Conservation (phyloP, 2,888 invertebrate genomes). For the Diplazon laetatorius region DNA sequence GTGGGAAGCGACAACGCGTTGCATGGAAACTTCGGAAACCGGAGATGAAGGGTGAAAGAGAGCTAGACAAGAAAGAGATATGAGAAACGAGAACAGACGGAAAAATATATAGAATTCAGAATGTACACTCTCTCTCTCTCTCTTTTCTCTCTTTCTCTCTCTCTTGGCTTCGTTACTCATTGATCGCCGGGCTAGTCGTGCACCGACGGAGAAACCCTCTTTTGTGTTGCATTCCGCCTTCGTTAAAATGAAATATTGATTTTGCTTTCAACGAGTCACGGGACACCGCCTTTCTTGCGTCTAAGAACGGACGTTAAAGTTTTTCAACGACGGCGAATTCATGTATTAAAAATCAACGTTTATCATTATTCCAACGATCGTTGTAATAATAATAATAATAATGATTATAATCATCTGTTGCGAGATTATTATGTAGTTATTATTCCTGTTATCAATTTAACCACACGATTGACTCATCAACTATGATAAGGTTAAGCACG, state of each 20-base stretch:
- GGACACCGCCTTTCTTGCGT: conserved; percentile 8
- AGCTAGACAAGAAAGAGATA: conserved; percentile 14
- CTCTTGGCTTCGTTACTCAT: too few species aligned
- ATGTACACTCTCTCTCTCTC: conserved; percentile 57
- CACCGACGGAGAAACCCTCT: conserved; percentile 64
- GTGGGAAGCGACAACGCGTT: conserved; percentile 39
- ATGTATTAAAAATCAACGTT: background rate
- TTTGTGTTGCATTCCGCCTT: conserved; percentile 69
- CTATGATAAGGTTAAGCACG: too few species aligned
- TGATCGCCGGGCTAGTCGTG: conserved; percentile 45
- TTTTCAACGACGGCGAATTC: background rate
- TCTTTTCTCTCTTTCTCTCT: conserved; percentile 61
- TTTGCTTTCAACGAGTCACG: conserved; percentile 66
- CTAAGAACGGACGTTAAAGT: conserved; percentile 6
- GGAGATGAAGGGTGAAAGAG: conserved; percentile 43
- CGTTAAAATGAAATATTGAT: conserved; percentile 78
- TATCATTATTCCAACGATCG: background rate
- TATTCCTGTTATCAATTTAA: conserved; percentile 3
- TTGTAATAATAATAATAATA: background rate
- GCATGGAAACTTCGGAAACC: conserved; percentile 19
- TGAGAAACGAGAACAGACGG: conserved; percentile 27
- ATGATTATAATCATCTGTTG: background rate
- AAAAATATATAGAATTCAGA: conserved; percentile 30
- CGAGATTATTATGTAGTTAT: conserved; percentile 1
- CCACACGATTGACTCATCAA: too few species aligned